Percentiles rank a stretch among this genome's conserved stretches.
phyloP scores from a whole-genome alignment of 2,888 invertebrate genomes.

The Eilema depressum region DNA sequence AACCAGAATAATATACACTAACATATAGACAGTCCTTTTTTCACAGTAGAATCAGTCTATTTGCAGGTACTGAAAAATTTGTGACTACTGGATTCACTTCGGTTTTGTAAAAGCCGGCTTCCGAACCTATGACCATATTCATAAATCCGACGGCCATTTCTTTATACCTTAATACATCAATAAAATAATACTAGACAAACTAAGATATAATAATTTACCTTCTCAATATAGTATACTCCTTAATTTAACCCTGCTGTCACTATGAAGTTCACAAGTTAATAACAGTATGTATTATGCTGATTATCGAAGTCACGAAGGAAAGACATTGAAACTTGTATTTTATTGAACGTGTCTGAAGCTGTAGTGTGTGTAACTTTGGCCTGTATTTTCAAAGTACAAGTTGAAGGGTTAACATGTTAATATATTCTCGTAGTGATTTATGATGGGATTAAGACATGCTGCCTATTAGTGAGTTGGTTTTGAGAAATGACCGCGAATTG shows the following conservation, averaged over 20 bases:
- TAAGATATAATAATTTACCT: neutral
- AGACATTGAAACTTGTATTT: slow-evolving; percentile 24
- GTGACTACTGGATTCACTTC: neutral
- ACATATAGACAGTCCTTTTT: too few relatives aligned
- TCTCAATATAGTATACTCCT: neutral
- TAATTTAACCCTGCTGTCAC: neutral
- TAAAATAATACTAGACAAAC: neutral
- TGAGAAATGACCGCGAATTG: neutral
- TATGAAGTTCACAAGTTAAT: neutral
- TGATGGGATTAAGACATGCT: slow-evolving; percentile 17
- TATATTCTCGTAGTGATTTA: slow-evolving; percentile 10
- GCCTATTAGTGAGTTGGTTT: slow-evolving; percentile 10
- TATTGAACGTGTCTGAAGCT: slow-evolving; percentile 19
- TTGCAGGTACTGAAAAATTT: too few relatives aligned
- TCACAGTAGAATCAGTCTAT: too few relatives aligned
- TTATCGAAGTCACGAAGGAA: slow-evolving; percentile 17
- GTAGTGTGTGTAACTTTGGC: slow-evolving; percentile 16
- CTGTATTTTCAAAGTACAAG: slow-evolving; percentile 21
- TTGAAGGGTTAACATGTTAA: slow-evolving; percentile 21
- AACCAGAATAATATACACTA: too few relatives aligned
- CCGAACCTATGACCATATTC: neutral
- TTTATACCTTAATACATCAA: neutral
- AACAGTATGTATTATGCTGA: slow-evolving; percentile 15
- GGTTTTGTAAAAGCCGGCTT: neutral
- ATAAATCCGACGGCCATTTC: neutral